Percentiles rank a stretch among this genome's conserved stretches.
phyloP scores from a whole-genome alignment of 1,140 invertebrate species.

The Homarus americanus region DNA sequence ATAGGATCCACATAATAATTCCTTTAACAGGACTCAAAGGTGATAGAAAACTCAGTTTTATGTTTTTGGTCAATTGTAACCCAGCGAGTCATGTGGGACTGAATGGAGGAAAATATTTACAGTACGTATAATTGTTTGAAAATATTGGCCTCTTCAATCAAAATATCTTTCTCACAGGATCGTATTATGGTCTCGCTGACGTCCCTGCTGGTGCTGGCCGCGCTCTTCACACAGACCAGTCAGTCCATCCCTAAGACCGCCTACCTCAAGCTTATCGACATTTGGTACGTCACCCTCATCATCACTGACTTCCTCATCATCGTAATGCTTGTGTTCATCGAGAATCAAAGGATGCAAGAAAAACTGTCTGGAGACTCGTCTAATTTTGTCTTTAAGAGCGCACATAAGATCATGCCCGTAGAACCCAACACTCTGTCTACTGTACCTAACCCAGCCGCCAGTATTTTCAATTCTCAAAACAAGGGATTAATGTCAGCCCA shows the following conservation, averaged over 20 bases:
- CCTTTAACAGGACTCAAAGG: not conserved
- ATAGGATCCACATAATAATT: not conserved
- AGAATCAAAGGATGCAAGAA: not conserved
- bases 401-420: not conserved
- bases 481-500: not conserved
- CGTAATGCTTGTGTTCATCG: slow-evolving; percentile 50
- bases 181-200: slow-evolving; percentile 69
- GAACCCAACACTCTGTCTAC: not conserved
- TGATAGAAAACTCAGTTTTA: not conserved
- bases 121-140: no score
- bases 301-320: slow-evolving; percentile 62
- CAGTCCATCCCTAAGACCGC: slow-evolving; percentile 67
- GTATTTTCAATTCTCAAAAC: not conserved
- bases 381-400: not conserved
- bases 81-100: not conserved
- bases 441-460: no score
- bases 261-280: slow-evolving; percentile 71
- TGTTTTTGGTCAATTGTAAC: not conserved
- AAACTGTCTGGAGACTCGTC: not conserved
- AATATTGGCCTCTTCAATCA: not conserved
- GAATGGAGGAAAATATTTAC: no score
- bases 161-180: slow-evolving; percentile 19
- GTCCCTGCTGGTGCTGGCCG: slow-evolving; percentile 66
- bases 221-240: slow-evolving; percentile 59
- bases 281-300: slow-evolving; percentile 63